phyloP scores from a whole-genome alignment of 2,797 vertebrate species.

The Acanthurus tractus region DNA sequence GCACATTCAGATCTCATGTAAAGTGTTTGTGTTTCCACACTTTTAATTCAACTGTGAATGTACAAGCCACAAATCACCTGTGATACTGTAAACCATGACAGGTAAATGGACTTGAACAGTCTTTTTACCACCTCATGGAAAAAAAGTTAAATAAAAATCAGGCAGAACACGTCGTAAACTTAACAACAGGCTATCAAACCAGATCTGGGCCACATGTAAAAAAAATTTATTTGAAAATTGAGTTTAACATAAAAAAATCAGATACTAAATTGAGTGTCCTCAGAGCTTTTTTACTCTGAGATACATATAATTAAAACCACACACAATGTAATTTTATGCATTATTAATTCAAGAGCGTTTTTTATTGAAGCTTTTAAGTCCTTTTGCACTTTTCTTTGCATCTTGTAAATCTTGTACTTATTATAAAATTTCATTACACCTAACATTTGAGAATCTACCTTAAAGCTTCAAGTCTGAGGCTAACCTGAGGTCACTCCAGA shows the following conservation, averaged over 20 bases:
- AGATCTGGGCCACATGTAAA: no score
- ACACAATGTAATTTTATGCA: background rate
- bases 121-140: background rate
- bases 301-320: background rate
- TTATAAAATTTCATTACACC: background rate
- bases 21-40: background rate
- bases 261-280: no score
- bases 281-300: no score
- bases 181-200: no score
- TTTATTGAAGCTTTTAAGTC: background rate
- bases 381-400: background rate
- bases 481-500: background rate
- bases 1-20: background rate
- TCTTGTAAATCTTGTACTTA: background rate
- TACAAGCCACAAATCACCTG: background rate
- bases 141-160: background rate
- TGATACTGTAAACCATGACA: background rate
- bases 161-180: no score
- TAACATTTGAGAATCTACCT: background rate
- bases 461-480: background rate
- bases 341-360: conserved; percentile 2
- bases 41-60: background rate
- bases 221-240: no score
- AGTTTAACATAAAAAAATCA: no score
- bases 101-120: background rate